Conservation (phyloP, 2,113 vertebrate genomes). For the Gymnocephalus cernua region DNA sequence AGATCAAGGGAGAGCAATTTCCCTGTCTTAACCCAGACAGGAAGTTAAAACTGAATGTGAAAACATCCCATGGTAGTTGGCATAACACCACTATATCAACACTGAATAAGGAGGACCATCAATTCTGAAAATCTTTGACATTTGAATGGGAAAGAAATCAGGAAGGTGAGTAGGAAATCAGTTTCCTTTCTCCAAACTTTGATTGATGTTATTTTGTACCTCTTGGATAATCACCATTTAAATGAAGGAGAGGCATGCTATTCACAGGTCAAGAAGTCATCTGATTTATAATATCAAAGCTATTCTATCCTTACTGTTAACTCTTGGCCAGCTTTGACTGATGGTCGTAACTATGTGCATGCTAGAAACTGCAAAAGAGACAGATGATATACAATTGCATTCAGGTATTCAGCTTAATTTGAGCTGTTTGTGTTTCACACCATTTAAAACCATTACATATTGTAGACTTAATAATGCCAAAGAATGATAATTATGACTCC, state of each 20-base stretch:
- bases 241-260: neutral
- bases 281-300: too few species aligned
- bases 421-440: neutral
- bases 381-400: neutral
- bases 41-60: constrained; percentile 21
- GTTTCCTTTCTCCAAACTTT: too few species aligned
- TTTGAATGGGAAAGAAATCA: neutral
- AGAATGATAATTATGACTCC: constrained; percentile 1
- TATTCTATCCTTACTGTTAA: neutral
- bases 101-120: neutral
- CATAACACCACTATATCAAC: neutral
- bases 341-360: neutral
- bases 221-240: too few species aligned
- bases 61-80: neutral
- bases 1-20: neutral
- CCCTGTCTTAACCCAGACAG: neutral
- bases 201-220: too few species aligned
- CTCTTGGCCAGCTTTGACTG: neutral
- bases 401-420: constrained; percentile 5
- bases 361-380: neutral
- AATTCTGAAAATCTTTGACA: neutral
- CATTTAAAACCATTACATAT: neutral
- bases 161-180: too few species aligned
- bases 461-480: neutral
- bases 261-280: too few species aligned